These are phyloP conservation scores for Whitmania pigra DNA, from an alignment of 1,140 invertebrate genomes.

Conservation along the genomic window DNA sequence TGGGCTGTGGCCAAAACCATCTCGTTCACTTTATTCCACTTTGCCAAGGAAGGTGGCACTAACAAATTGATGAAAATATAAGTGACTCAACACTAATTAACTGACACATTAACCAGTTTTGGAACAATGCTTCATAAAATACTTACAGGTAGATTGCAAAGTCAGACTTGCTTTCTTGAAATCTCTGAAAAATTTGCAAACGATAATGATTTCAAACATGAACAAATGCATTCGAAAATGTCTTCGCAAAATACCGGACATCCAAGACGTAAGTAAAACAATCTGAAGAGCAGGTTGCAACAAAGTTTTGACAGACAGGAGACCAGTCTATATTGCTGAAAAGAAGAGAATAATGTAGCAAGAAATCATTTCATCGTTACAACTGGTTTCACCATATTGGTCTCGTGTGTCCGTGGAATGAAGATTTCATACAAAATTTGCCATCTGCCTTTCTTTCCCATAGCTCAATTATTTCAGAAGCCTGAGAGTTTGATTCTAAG, in stretches of 20 bases:
- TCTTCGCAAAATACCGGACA: slow-evolving; percentile 42
- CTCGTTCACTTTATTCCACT: slow-evolving; percentile 73
- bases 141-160: slow-evolving; percentile 61
- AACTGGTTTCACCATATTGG: too few species aligned
- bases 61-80: slow-evolving; percentile 1
- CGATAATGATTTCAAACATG: too few species aligned
- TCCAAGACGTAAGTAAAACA: slow-evolving; percentile 88
- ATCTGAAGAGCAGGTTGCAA: slow-evolving; percentile 84
- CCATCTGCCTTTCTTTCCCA: too few species aligned
- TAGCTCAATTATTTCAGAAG: too few species aligned
- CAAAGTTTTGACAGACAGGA: slow-evolving; percentile 66
- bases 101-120: too few species aligned
- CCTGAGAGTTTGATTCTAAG: too few species aligned
- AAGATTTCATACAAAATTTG: too few species aligned
- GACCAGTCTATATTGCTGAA: slow-evolving; percentile 82
- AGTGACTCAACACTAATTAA: neutral
- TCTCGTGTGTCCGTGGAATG: too few species aligned
- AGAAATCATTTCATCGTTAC: neutral
- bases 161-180: slow-evolving; percentile 63
- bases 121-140: neutral
- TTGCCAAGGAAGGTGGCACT: slow-evolving; percentile 71
- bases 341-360: slow-evolving; percentile 18
- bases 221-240: slow-evolving; percentile 6
- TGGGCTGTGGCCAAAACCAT: slow-evolving; percentile 80
- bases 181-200: slow-evolving; percentile 48